Base-by-base conservation (phyloP, 2,797 vertebrate species). In the Anabas testudineus region DNA sequence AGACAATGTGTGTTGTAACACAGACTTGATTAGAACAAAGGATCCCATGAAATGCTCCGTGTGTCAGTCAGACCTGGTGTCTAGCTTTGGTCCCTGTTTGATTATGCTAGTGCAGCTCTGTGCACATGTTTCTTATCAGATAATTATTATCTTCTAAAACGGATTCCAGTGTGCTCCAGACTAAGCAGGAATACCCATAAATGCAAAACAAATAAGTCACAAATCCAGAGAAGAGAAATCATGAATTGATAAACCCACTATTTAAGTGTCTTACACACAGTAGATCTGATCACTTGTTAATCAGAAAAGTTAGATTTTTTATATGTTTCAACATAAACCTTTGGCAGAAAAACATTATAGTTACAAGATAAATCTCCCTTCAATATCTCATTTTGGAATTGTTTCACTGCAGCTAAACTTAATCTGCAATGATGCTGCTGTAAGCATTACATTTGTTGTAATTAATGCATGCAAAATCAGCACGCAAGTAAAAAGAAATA, bases 331-430 rank as follows among this genome's bases (percentile, higher is more conserved):
- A 7, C 58, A 5, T 42, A 51, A 72, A 54, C 15, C 41, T 67
- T 46, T 48, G 55, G 71, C 48, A 64, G 71, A 53, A 26, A 39
- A 37, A 21, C n/a, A 6, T 52, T 37, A 6, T 13, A 2, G 34
- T 81, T 79, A 64, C 61, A 49, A 45, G 68, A 73, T 47, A 76
- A 64, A 71, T 82, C 57, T 65, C 48, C n/a, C 73, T 58, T 67
- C 32, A 39, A 2, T 70, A 54, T 78, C 70, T 79, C 9, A 61
- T 48, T 77, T 67, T 71, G 30, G 32, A 66, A 66, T 75, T n/a
- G 15, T 58, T 62, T 39, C 12, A 18, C 67, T 46, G 52, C 42
- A 30, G 73, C 39, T 78, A 14, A 39, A 22, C 46, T 63, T 77
- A 52, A 69, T 75, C 46, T 58, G 53, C 63, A 47, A 4, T 52